Conservation (phyloP, 2,113 vertebrate species). For the Pseudonaja textilis region DNA sequence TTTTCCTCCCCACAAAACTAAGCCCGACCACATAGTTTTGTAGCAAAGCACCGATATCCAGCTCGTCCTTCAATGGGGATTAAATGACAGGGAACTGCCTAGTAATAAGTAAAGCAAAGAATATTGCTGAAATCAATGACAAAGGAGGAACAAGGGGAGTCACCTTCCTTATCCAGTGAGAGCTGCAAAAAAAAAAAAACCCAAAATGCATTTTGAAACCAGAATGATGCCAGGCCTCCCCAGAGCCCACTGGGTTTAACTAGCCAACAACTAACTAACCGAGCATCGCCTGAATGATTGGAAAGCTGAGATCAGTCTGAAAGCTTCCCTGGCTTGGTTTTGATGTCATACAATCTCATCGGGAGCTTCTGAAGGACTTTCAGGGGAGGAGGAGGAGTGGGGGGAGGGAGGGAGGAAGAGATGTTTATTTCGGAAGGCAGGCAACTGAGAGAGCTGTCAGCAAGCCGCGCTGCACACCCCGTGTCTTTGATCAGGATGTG, state of each 20-base stretch:
- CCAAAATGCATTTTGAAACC: neutral
- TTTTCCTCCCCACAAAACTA: too few relatives aligned
- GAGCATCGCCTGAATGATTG: neutral
- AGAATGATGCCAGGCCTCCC: neutral
- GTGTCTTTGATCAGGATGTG: neutral
- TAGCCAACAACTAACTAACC: neutral
- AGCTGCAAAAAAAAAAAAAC: neutral
- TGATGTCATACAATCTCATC: neutral
- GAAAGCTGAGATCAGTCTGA: neutral
- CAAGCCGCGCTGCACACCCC: accelerated
- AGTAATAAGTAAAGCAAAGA: neutral
- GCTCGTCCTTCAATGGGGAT: neutral
- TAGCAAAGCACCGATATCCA: too few relatives aligned
- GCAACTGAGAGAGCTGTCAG: neutral
- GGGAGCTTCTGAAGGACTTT: neutral
- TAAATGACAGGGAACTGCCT: neutral
- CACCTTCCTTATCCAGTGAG: neutral
- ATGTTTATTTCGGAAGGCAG: neutral
- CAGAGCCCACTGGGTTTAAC: neutral
- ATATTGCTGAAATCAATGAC: neutral
- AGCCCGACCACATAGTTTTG: too few relatives aligned
- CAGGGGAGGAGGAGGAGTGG: neutral
- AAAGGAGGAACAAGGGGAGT: neutral
- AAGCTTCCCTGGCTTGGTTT: neutral
- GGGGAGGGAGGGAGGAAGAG: neutral